Conservation (phyloP, 2,888 invertebrate genomes). For the Hydriomena furcata region DNA sequence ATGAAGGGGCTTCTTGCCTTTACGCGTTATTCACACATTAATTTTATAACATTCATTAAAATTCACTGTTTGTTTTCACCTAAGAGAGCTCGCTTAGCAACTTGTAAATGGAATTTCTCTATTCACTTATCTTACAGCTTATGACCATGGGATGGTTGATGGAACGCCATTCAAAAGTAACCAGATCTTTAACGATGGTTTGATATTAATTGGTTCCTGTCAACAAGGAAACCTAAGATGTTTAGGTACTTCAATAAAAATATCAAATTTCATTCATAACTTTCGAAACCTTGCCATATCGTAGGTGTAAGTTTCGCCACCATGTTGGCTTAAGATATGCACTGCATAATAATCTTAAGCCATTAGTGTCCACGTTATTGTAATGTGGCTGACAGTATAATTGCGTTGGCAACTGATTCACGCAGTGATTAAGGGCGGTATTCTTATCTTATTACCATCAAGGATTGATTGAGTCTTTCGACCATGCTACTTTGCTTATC, state of each 20-base stretch:
- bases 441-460: conserved; percentile 10
- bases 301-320: conserved; percentile 16
- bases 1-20: too few species aligned
- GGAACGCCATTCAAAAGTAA: too few species aligned
- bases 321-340: conserved; percentile 14
- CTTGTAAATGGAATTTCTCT: too few species aligned
- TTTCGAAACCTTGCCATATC: conserved; percentile 12
- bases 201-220: too few species aligned
- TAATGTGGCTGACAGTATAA: conserved; percentile 10
- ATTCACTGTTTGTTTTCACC: too few species aligned
- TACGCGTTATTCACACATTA: too few species aligned
- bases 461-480: conserved; percentile 1
- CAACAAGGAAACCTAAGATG: too few species aligned
- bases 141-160: too few species aligned
- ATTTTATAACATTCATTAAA: too few species aligned
- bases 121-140: too few species aligned
- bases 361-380: conserved; percentile 6
- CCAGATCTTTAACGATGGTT: too few species aligned
- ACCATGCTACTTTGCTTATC: not conserved
- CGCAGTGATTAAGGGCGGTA: conserved; percentile 1
- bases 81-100: too few species aligned
- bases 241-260: not conserved
- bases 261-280: conserved; percentile 3
- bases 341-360: conserved; percentile 13
- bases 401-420: conserved; percentile 18